Evolutionary conservation across 2,113 vertebrate species (phyloP), one percentile per base, ranked within the genome.

Genomic region (Bucco capensis): DNA sequence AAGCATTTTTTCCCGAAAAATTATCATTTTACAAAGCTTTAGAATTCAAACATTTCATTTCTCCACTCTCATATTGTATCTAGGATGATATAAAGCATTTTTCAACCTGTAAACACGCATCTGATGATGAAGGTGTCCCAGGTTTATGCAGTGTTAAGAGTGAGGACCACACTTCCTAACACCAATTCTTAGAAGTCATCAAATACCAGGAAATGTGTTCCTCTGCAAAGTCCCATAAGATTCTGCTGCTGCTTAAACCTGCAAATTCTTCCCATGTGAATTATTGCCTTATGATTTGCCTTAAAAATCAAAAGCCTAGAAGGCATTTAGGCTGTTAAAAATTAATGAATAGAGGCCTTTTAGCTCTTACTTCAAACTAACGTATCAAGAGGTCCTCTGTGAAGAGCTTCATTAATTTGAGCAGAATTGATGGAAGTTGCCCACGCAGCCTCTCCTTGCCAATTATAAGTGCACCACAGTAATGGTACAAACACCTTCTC

Each of bases 281-380:
- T 92, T 80, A 81, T 8, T 61, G 57, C 40, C 89, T 88, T 78
- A 90, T 46, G 16, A 80, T 75, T 90, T 70, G 23, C 47, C 60
- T 94, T 71, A 86, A 84, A 83, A 74, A 88, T 10, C 37, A 70
- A 67, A 87, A 69, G 54, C 18, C 74, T 85, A 21, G 30, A 79
- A 89, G 50, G 21, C 58, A 76, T 70, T 89, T 83, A 61, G 33
- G 33, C 49, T 88, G 66, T 65, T 90, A 86, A 88, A 90, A 93
- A 83, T 85, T 80, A 81, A 81, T 11, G 19, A 85, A n/a, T 9
- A 25, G 33, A 77, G 38, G 40, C 23, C 57, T 78, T 91, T 88
- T 60, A 90, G 69, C 35, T 81, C 40, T 57, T 37, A 60, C 38
- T 60, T 83, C 21, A 38, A 12, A 71, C 25, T 40, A 25, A 33